Conservation (phyloP, 2,113 vertebrate species). For the Oxyura jamaicensis region DNA sequence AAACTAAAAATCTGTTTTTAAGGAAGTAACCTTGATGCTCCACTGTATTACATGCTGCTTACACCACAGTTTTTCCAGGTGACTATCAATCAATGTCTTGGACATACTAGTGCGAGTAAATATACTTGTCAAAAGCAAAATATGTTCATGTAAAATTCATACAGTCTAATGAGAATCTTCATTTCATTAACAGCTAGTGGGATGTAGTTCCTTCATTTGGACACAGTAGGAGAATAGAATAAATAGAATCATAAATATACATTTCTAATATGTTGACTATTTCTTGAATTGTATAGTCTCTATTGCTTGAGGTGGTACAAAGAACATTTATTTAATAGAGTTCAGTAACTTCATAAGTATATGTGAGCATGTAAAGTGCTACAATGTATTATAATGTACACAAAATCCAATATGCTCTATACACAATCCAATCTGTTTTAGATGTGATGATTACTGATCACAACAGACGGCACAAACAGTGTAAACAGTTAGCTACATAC, state of each 20-base stretch:
- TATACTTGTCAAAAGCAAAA: neutral
- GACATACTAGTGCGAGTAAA: neutral
- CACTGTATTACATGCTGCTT: neutral
- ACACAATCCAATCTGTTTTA: slow-evolving; percentile 32
- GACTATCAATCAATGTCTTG: neutral
- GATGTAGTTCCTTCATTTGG: neutral
- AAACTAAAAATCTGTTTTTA: neutral
- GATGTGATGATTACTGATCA: slow-evolving; percentile 5
- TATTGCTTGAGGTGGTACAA: neutral
- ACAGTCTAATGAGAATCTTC: neutral
- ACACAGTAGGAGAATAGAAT: neutral
- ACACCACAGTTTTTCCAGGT: neutral
- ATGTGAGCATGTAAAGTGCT: neutral
- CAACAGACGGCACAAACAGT: neutral
- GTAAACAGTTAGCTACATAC: neutral
- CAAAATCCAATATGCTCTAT: neutral
- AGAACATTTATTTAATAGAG: slow-evolving; percentile 9
- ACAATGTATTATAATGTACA: neutral
- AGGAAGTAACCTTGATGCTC: neutral
- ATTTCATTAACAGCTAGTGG: neutral
- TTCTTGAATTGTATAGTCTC: neutral
- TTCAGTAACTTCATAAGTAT: neutral
- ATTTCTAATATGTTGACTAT: neutral
- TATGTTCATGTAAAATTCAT: neutral
- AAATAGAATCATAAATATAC: slow-evolving; percentile 23